These are phyloP conservation scores for Eleutherodactylus coqui DNA, from an alignment of 2,797 vertebrate species.

Conservation along the genomic window DNA sequence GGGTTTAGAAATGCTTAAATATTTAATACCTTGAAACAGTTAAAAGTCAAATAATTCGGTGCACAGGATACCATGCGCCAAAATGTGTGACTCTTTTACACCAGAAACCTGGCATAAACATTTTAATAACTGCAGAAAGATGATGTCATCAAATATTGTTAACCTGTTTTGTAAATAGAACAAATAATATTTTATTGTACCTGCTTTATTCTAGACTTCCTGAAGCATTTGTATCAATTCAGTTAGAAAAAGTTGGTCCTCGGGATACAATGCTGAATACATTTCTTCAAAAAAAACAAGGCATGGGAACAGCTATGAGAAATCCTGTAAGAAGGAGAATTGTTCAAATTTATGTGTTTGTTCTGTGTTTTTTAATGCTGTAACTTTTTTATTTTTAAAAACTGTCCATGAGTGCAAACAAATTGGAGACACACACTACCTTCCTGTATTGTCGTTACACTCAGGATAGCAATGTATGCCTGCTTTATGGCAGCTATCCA, in stretches of 20 bases:
- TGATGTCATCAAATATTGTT: not conserved
- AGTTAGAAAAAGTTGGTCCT: constrained; percentile 76
- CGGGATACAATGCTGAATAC: constrained; percentile 75
- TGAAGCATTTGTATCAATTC: constrained; percentile 80
- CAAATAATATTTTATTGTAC: not conserved
- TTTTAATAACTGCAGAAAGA: too few species aligned
- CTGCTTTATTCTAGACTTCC: constrained; percentile 67
- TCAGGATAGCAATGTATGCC: too few species aligned
- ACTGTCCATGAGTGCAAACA: not conserved
- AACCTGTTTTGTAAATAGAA: too few species aligned
- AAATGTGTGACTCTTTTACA: too few species aligned
- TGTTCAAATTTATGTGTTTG: not conserved
- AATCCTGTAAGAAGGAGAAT: constrained; percentile 70
- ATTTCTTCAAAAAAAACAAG: constrained; percentile 75
- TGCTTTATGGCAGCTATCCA: too few species aligned
- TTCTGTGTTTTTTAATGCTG: not conserved
- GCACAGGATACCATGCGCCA: too few species aligned
- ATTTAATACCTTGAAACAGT: too few species aligned
- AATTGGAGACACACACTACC: not conserved
- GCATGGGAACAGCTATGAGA: constrained; percentile 67
- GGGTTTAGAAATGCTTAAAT: too few species aligned
- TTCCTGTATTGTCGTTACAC: too few species aligned
- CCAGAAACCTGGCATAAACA: too few species aligned
- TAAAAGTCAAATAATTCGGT: too few species aligned
- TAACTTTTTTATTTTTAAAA: not conserved